These are phyloP conservation scores for Macrotis lagotis DNA, from an alignment of 2,113 vertebrate species.

Conservation along the genomic window DNA sequence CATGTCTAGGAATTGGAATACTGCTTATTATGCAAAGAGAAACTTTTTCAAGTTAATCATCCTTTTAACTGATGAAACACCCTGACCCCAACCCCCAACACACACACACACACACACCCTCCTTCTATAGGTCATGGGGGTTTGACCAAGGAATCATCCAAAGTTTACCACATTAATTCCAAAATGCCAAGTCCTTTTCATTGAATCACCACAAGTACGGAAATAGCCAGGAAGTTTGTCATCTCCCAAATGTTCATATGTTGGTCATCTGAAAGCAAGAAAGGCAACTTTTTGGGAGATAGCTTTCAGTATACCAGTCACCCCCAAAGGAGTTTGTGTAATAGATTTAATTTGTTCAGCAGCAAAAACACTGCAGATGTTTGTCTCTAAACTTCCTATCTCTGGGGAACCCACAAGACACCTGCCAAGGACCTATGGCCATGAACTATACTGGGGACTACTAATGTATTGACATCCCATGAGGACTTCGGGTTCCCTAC, in stretches of 20 bases:
- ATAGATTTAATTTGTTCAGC: constrained; percentile 66
- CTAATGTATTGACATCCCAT: not conserved
- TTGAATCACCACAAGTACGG: not conserved
- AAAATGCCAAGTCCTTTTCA: not conserved
- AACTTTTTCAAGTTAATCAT: not conserved
- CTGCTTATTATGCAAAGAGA: not conserved
- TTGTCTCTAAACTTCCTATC: constrained; percentile 16
- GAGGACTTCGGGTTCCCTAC: not conserved
- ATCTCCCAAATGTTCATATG: not conserved
- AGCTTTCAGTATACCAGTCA: not conserved
- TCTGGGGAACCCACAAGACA: constrained; percentile 40
- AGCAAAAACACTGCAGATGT: constrained; percentile 59
- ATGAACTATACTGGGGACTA: constrained; percentile 32
- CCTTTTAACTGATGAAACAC: not conserved
- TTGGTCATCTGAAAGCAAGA: not conserved
- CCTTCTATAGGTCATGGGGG: not conserved
- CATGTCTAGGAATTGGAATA: not conserved
- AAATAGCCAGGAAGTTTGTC: not conserved
- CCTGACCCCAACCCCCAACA: not conserved
- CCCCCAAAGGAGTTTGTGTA: constrained; percentile 46
- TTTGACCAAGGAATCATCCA: not conserved
- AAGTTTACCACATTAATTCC: not conserved
- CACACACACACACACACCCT: too few relatives aligned
- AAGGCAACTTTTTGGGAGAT: not conserved
- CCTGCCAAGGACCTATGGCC: constrained; percentile 51